A percentile compares a stretch with the other conserved stretches of the same genome.
phyloP scores from a whole-genome alignment of 2,888 invertebrate species.

The Leptopilina syphax region DNA sequence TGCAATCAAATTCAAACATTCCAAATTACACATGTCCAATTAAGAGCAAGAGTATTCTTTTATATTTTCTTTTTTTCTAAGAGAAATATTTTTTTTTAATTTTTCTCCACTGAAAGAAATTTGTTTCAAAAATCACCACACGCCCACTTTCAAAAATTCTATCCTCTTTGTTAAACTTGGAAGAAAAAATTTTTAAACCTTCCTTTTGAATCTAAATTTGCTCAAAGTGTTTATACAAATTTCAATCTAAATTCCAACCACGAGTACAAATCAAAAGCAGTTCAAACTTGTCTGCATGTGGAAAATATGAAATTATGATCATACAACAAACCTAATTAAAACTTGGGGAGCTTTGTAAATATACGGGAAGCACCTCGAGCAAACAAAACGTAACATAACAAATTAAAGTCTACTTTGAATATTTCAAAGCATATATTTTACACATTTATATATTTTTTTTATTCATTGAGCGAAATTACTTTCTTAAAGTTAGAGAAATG shows the following conservation, averaged over 20 bases:
- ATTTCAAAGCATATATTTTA: too few species aligned
- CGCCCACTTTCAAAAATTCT: too few species aligned
- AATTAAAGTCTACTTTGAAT: background rate
- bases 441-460: background rate
- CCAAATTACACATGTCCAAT: slow-evolving; percentile 35
- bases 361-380: background rate
- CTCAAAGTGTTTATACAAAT: background rate
- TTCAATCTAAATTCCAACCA: background rate
- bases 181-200: too few species aligned
- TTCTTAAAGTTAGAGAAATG: too few species aligned
- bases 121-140: too few species aligned
- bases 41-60: slow-evolving; percentile 4
- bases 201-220: background rate
- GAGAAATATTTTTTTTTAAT: background rate
- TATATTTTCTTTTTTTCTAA: too few species aligned
- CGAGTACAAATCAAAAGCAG: background rate
- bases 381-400: slow-evolving; percentile 2
- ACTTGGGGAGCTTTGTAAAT: background rate
- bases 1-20: slow-evolving; percentile 25
- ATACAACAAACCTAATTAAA: background rate
- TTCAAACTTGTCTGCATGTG: background rate
- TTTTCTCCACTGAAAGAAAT: background rate
- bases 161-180: too few species aligned
- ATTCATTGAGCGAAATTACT: too few species aligned
- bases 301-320: background rate